Evolutionary conservation across 2,797 vertebrate genomes (phyloP).

Genomic region (Pseudocheirus occidentalis): DNA sequence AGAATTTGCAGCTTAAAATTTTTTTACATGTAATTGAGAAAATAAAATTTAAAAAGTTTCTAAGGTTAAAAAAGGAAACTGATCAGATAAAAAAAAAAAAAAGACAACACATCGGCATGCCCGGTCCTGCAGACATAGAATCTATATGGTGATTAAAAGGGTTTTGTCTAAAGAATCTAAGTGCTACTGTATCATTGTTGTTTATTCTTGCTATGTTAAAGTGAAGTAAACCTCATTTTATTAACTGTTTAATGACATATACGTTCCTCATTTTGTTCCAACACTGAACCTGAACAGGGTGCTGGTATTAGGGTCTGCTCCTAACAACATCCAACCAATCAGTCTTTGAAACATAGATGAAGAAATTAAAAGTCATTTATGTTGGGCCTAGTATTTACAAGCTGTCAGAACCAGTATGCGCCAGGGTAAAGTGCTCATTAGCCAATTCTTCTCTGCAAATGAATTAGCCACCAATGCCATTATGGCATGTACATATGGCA

Average conservation of each 20-base stretch:
- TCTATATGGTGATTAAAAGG: too few species aligned
- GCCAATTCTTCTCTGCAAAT: not conserved
- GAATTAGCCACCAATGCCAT: not conserved
- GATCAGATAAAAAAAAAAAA: too few species aligned
- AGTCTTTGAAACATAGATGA: not conserved
- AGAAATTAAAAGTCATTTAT: not conserved
- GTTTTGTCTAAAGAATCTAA: not conserved
- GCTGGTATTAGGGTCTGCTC: too few species aligned
- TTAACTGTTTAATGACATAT: not conserved
- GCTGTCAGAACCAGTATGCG: not conserved
- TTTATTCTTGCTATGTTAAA: not conserved
- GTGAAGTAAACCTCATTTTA: not conserved
- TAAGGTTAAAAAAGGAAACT: too few species aligned
- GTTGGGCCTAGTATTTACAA: not conserved
- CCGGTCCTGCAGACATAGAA: too few species aligned
- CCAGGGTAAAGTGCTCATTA: not conserved
- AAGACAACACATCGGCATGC: too few species aligned
- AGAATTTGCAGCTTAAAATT: too few species aligned
- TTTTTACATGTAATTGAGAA: too few species aligned
- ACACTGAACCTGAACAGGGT: too few species aligned
- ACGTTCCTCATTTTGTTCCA: not conserved
- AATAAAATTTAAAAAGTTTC: too few species aligned
- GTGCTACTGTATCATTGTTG: not conserved
- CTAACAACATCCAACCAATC: too few species aligned
- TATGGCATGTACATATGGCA: not conserved